Evolutionary conservation across 2,113 vertebrate species (phyloP).

Genomic region (Sitta europaea): DNA sequence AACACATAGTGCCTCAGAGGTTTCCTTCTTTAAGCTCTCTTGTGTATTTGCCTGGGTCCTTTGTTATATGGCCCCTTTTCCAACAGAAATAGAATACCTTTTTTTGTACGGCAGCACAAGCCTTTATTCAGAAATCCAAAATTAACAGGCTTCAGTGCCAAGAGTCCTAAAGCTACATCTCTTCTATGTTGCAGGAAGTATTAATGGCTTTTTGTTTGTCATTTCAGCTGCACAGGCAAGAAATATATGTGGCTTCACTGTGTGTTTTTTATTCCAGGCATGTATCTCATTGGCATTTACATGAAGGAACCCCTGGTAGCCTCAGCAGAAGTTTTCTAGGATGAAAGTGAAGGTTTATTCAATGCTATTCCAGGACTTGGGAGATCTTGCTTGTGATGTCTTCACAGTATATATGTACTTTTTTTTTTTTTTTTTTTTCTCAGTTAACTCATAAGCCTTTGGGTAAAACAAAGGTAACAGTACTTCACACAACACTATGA

Average conservation of each 20-base stretch:
- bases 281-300: not conserved
- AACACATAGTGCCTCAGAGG: not conserved
- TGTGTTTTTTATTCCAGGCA: not conserved
- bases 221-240: constrained; percentile 1
- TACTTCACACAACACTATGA: not conserved
- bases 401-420: not conserved
- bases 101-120: not conserved
- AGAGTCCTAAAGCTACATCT: not conserved
- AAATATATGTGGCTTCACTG: not conserved
- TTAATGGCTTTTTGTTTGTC: constrained; percentile 21
- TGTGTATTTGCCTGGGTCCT: not conserved
- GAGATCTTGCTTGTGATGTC: not conserved
- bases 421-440: not conserved
- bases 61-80: not conserved
- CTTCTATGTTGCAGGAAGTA: not conserved
- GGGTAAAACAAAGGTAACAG: not conserved
- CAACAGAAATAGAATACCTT: not conserved
- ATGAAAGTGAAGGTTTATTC: not conserved
- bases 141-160: not conserved
- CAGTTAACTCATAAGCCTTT: not conserved
- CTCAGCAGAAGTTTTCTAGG: not conserved
- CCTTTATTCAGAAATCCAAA: constrained; percentile 24
- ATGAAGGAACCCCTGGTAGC: not conserved
- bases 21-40: constrained; percentile 28
- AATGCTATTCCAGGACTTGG: not conserved